Base-by-base conservation (phyloP, 2,888 invertebrate species). In the Bembecia ichneumoniformis region DNA sequence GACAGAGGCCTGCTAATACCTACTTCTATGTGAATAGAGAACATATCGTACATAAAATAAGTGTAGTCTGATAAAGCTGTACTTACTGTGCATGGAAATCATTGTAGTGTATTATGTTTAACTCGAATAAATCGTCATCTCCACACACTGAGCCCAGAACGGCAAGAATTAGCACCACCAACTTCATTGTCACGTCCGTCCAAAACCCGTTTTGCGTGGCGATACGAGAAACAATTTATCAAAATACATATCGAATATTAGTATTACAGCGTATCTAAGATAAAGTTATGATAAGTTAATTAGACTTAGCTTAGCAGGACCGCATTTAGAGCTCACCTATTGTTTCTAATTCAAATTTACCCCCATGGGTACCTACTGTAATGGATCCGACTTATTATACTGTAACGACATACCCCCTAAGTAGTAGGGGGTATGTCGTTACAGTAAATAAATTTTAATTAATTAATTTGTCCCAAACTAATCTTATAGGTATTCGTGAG, bases 41-140 rank as follows among this genome's bases (percentile, higher is more conserved):
- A 20, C 20, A 20, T 9, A 40, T 40, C 3, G 3, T 1, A 45
- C 4, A 13, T 46, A 46, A 49, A n/a, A 49, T n/a, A 20, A 20
- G 20, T 7, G 7, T 28, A 28, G 9, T 28, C 9, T 28, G 28
- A 28, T 28, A 28, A 28, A 28, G 28, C 9, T 43, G 3, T 59
- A 76, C 82, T 82, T 70, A 89, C 89, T 89, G 89, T 1, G 89
- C 89, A 54, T 89, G 89, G 56, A 89, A 89, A 55, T 89, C 89
- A 65, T 89, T 89, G 57, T 82, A 78, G 65, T 89, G 89, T 55
- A 89, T 73, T 36, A 87, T 76, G 52, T 86, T 82, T 5, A 87
- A 63, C 43, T 82, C 79, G 52, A 64, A 86, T 14, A 77, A 56
- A 1, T 53, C 71, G 36, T 60, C 57, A n/a, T 60, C 58, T 50